Evolutionary conservation across 2,797 vertebrate species (phyloP), one percentile per base, ranked within the genome.

Genomic region (Hylomyscus alleni): DNA sequence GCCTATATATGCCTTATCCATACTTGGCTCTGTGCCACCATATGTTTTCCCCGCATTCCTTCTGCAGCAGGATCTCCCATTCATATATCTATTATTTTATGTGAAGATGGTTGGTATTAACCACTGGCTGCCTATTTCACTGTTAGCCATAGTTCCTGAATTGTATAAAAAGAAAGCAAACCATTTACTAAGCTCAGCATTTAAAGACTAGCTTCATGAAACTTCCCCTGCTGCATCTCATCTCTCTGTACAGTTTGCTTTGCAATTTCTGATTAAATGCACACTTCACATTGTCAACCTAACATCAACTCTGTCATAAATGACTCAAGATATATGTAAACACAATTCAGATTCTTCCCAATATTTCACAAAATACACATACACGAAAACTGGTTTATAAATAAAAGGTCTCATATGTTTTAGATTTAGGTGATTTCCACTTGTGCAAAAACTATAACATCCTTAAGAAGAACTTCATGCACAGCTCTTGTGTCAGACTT

Each of bases 251-350:
- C 13, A 3, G 17, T 72, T 88, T 85, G 31, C 29, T 82, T 60
- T 54, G 44, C 37, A 24, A 15, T 31, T 37, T 52, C 75, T 93
- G 92, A 90, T 90, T 81, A 90, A 90, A 94, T n/a, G 47, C 37
- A 58, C 52, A 31, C 44, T 69, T 44, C 44, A 69, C 37, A 54
- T 2, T 40, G 7, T 90, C 47, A 54, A 37, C 13, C 69, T 0
- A 75, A 5, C 14, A 86, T 58, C 89, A 40, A 52, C 37, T 62
- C 80, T 87, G 81, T 89, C 81, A 72, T 40, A 54, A 56, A 72
- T 80, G 47, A 10, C 20, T 44, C n/a, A 93, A 90, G 75, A 73
- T 92, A 72, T 84, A 37, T 86, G 19, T 44, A 89, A 92, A 93
- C 37, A 78, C 40, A 82, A 60, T 54, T 88, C 54, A 67, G 92